A percentile compares a stretch with the other conserved stretches of the same genome.
Evolutionary conservation across 2,888 invertebrate genomes (phyloP).

Genomic region (Oscheius sp.): DNA sequence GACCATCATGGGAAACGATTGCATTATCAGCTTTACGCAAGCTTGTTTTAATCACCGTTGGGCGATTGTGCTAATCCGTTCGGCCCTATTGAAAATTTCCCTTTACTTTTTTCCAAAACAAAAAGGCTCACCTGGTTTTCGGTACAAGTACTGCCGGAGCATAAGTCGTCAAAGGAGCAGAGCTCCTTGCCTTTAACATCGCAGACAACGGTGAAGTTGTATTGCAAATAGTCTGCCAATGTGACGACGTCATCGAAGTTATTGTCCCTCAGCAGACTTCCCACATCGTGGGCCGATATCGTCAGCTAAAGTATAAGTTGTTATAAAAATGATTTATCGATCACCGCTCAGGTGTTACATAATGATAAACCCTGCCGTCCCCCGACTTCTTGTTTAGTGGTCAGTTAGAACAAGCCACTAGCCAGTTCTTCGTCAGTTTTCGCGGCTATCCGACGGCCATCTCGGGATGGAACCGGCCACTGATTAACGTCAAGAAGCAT

Average conservation of each 20-base stretch:
- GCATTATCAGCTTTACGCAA: constrained; percentile 23
- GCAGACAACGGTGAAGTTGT: constrained; percentile 59
- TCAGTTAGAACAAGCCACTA: constrained; percentile 25
- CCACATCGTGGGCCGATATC: constrained; percentile 57
- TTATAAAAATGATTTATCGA: not conserved
- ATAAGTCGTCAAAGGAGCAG: constrained; percentile 55
- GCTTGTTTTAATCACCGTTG: constrained; percentile 26
- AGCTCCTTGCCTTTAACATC: constrained; percentile 33
- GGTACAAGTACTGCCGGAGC: constrained; percentile 54
- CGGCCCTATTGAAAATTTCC: constrained; percentile 12
- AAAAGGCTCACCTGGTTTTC: constrained; percentile 59
- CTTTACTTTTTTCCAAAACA: no score
- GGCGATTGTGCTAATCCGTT: not conserved
- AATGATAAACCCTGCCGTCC: constrained; percentile 5
- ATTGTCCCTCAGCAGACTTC: constrained; percentile 50
- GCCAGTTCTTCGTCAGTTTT: constrained; percentile 29
- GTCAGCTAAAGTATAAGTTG: constrained; percentile 44
- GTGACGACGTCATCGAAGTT: constrained; percentile 55
- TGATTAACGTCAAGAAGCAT: constrained; percentile 22
- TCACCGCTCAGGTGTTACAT: constrained; percentile 14
- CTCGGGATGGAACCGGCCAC: constrained; percentile 27
- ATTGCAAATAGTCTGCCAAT: constrained; percentile 53
- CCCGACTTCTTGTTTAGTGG: constrained; percentile 8
- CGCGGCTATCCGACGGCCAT: constrained; percentile 27
- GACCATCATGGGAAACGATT: not conserved